These are phyloP conservation scores for Trichogramma pretiosum DNA, from an alignment of 1,140 invertebrate species.

Conservation along the genomic window DNA sequence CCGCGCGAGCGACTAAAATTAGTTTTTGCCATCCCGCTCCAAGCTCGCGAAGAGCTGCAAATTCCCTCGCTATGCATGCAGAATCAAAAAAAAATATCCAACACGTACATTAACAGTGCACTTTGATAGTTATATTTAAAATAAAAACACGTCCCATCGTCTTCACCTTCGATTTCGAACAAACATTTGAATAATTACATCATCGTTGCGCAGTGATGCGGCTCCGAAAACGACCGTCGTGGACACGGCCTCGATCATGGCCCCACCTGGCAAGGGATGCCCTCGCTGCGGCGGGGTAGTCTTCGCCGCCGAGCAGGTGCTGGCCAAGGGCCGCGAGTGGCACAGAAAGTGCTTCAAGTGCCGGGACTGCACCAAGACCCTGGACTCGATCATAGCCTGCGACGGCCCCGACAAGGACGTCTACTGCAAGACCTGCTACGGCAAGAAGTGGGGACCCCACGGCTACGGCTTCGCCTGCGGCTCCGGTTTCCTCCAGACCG, in stretches of 20 bases:
- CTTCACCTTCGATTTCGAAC: not conserved
- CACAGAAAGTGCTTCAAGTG: slow-evolving; percentile 98
- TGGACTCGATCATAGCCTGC: slow-evolving; percentile 89
- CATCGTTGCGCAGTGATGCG: slow-evolving; percentile 54
- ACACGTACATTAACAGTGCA: no score
- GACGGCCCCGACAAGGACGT: slow-evolving; percentile 83
- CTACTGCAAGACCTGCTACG: slow-evolving; percentile 89
- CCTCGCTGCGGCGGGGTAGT: slow-evolving; percentile 83
- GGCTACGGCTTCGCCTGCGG: slow-evolving; percentile 92
- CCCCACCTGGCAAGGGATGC: slow-evolving; percentile 76
- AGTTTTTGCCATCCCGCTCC: no score
- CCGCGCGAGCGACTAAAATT: no score
- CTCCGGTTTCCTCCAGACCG: slow-evolving; percentile 84
- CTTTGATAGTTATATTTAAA: no score
- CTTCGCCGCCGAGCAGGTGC: slow-evolving; percentile 81
- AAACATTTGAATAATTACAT: no score
- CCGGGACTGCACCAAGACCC: slow-evolving; percentile 79
- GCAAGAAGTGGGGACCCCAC: slow-evolving; percentile 88
- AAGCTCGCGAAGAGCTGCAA: no score
- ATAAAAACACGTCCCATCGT: no score
- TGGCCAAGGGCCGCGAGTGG: slow-evolving; percentile 85
- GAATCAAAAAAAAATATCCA: no score
- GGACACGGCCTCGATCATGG: slow-evolving; percentile 71
- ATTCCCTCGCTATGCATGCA: no score
- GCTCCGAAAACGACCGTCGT: slow-evolving; percentile 65